Evolutionary conservation across 2,888 invertebrate genomes (phyloP), one percentile per base, ranked within the genome.

Genomic region (Cetonia aurata): DNA sequence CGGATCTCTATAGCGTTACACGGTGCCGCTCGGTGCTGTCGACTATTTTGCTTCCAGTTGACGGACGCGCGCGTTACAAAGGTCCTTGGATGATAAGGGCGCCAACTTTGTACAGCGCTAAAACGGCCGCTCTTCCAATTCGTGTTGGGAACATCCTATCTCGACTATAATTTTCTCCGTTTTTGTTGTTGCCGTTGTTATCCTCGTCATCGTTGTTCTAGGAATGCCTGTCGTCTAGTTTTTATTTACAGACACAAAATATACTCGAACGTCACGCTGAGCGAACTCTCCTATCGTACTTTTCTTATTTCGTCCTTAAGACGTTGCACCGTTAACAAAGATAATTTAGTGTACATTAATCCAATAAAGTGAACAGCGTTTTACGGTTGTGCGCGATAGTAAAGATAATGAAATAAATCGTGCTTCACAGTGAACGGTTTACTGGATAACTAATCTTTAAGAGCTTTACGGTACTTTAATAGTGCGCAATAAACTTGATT

Each of bases 11-110:
- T 25, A n/a, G 53, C 53, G 25, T 53, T 19, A 31, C 31, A n/a
- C 31, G 44, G 41, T 17, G 57, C 44, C 12, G 42, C 25, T 17
- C 44, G 19, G 25, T 42, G 41, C 57, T 25, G 42, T 59, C 44
- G 42, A 25, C 59, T 42, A 44, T 59, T 59, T 44, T 17, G 59
- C 59, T 44, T 59, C 44, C 42, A 59, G 59, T 59, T 44, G 15
- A 59, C 59, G 42, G 44, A 53, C 25, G 59, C 59, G 44, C 42
- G 59, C 59, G 42, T 59, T 59, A 59, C 59, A 59, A 59, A 59
- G 42, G 44, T 12, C 59, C 8, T n/a, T n/a, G 53, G 53, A 19
- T 31, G 53, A 19, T 42, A 25, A 37, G 37, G 56, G 56, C 13
- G 37, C 13, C 33, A 37, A 37, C n/a, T 9, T 33, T 37, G n/a